Evolutionary conservation across 2,888 invertebrate species (phyloP), one percentile per base, ranked within the genome.

Genomic region (Drosophila neonasuta): DNA sequence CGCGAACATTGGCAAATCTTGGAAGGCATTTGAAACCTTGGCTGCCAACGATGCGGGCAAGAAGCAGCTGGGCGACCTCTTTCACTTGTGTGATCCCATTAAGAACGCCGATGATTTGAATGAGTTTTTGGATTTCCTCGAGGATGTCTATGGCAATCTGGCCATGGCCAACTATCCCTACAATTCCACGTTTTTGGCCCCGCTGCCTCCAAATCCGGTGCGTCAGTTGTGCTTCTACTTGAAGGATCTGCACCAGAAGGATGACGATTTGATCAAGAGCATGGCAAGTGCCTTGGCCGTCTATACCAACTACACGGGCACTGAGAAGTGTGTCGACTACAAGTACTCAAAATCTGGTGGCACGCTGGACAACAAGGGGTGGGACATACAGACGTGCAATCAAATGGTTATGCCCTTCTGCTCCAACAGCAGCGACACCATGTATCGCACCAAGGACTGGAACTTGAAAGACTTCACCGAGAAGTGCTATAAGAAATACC

Each of bases 321-420:
- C 92, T 52, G 91, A 92, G 1, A 92, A 92, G 62, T 98, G 98
- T 88, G 91, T 96, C 15, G 91, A 95, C 86, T 93, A 93, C 66
- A 91, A 93, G 34, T 92, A 93, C 11, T 89, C 97, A 6, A 95
- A 95, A 11, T 94, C 94, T 11, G 77, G 88, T 5, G 96, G 95
- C 0, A 64, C 55, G 11, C 67, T 67, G 9, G 83, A 83, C 34
- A 71, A 52, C 5, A 20, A 44, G 5, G 83, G 83, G 11, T 98
- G 98, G 98, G 92, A 94, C 71, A 96, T 95, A 89, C 97, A 97
- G 93, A 93, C 95, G 0, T 99, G 99, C 88, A 97, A 97, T 24
- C 99, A 99, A 91, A 97, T 99, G 96, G 95, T 98, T 66, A 97
- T 98, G 97, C 99, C 99, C 0, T 94, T 96, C 92, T 99, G 99